Conservation (phyloP, 1,140 invertebrate genomes). For the Dreissena rostriformis region DNA sequence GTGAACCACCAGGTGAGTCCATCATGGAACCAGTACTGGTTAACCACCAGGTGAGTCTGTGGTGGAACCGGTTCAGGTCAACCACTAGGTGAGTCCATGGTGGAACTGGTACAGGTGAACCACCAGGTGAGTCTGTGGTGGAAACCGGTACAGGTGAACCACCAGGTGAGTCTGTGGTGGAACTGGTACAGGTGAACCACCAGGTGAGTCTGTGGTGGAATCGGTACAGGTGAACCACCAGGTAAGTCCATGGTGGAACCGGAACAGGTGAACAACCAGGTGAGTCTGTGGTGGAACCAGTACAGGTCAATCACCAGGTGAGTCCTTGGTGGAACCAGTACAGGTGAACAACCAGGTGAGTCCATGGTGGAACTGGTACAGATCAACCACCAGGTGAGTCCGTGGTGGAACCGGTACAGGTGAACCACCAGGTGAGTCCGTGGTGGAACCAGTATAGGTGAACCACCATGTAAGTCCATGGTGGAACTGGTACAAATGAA, state of each 20-base stretch:
- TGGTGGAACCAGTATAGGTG: too few species aligned
- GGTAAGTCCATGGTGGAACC: slow-evolving; percentile 39
- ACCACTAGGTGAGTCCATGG: slow-evolving; percentile 92
- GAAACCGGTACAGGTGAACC: not conserved
- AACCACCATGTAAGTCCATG: too few species aligned
- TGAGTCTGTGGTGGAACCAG: not conserved
- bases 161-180: not conserved
- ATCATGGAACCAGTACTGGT: not conserved
- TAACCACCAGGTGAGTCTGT: not conserved
- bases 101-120: slow-evolving; percentile 88
- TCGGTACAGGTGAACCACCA: too few species aligned
- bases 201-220: slow-evolving; percentile 83
- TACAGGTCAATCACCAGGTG: too few species aligned
- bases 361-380: not conserved
- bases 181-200: slow-evolving; percentile 89
- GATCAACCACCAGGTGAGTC: too few species aligned
- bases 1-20: slow-evolving; percentile 89
- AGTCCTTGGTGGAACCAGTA: slow-evolving; percentile 82
- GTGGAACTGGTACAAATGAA: slow-evolving; percentile 87
- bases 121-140: not conserved
- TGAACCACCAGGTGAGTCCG: slow-evolving; percentile 89
- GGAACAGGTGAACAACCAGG: slow-evolving; percentile 91
- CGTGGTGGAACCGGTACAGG: slow-evolving; percentile 84
- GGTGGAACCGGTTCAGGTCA: slow-evolving; percentile 86
- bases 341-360: slow-evolving; percentile 91